Conservation (phyloP, 2,797 vertebrate genomes). For the Chelon labrosus region DNA sequence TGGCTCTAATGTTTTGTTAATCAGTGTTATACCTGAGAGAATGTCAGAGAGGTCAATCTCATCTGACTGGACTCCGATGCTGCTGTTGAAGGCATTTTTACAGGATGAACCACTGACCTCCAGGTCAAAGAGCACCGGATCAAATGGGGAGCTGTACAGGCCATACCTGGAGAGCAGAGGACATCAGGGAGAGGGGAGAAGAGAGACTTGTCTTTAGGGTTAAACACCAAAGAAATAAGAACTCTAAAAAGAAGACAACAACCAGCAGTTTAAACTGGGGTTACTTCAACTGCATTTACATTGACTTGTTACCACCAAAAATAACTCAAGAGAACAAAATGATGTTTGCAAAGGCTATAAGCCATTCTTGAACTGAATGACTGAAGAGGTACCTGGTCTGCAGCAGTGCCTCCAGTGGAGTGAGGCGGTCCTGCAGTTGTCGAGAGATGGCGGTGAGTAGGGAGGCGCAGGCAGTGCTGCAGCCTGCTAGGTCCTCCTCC, state of each 20-base stretch:
- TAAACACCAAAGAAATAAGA: neutral
- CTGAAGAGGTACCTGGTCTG: conserved; percentile 90
- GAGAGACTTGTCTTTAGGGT: neutral
- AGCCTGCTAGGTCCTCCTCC: conserved; percentile 96
- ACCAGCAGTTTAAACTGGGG: neutral
- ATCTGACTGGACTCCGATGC: conserved; percentile 95
- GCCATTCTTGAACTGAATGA: neutral
- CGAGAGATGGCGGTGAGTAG: conserved; percentile 94
- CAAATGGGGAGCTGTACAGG: conserved; percentile 97
- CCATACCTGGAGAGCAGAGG: conserved; percentile 88
- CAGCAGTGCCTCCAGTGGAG: conserved; percentile 95
- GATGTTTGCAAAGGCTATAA: neutral
- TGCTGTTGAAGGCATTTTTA: conserved; percentile 96
- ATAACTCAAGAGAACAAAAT: neutral
- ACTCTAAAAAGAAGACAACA: no score
- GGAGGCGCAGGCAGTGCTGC: conserved; percentile 95
- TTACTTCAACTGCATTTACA: neutral
- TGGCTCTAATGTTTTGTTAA: neutral
- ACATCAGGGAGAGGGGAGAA: neutral
- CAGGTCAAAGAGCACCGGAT: conserved; percentile 98
- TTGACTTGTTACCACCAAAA: neutral
- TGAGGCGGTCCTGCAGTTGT: conserved; percentile 96
- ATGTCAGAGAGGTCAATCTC: conserved; percentile 99
- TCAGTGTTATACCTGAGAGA: conserved; percentile 89
- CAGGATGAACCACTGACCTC: conserved; percentile 98